Base-by-base conservation (phyloP, 2,113 vertebrate genomes). In the Hemichromis elongatus region DNA sequence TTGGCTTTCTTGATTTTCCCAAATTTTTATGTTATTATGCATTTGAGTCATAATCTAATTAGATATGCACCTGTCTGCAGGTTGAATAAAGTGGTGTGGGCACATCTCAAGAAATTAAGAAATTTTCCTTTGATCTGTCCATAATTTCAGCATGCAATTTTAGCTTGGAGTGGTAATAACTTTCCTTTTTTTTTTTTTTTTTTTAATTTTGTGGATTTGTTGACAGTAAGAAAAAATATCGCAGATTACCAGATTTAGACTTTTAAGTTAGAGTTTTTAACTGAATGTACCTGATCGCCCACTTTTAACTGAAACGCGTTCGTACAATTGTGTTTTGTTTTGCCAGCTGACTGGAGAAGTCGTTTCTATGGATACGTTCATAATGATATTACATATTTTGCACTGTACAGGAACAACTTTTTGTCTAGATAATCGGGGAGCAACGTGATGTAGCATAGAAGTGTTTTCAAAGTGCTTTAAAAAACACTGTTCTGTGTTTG, bases 271-370 rank as follows among this genome's bases (percentile, higher is more conserved):
- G 80, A 90, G 92, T 91, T 83, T 94, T 90, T 92, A 95, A 93
- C 21, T 96, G 95, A 97, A 97, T 97, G 96, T 97, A 95, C 53
- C 93, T 85, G 95, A 81, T 59, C 86, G 66, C 52, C 47, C 95
- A 95, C 92, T 86, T 94, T 91, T 61, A 90, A 92, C 93, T 93
- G 91, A 95, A 94, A 95, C 81, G 91, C 94, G 86, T 95, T 96
- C 96, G 95, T 96, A 96, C 79, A 85, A 88, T 59, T 83, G 88
- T 88, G 47, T 42, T 90, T 89, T 87, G 83, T 94, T 93, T 92
- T 79, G 93, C 84, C 88, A 89, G 90, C 80, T 86, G 82, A 90
- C 88, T 78, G 77, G 77, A 87, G 57, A 89, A 88, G 85, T 88
- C 53, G 57, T 95, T 95, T 96, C 80, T 95, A 94, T 90, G 83